These are phyloP conservation scores for Drosophila paranaensis DNA, from an alignment of 2,888 invertebrate species.

Conservation along the genomic window DNA sequence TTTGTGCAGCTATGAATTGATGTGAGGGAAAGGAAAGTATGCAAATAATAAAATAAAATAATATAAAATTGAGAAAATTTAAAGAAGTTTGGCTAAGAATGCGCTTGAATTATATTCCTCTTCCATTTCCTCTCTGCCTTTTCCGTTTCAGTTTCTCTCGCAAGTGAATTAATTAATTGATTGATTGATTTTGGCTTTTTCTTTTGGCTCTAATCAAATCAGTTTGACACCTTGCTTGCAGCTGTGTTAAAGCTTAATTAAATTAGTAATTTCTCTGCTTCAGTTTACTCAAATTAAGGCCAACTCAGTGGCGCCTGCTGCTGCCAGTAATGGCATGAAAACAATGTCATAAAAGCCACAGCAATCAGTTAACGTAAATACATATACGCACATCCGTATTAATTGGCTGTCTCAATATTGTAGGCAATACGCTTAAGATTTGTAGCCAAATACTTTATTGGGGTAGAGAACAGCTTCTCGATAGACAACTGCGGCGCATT, in stretches of 20 bases:
- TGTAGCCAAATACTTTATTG: conserved; percentile 49
- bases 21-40: neutral
- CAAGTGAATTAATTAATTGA: neutral
- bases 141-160: neutral
- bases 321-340: conserved; percentile 10
- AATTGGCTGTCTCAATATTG: conserved; percentile 56
- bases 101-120: neutral
- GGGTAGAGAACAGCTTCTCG: conserved; percentile 30
- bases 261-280: neutral
- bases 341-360: conserved; percentile 37
- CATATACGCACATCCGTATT: conserved; percentile 35
- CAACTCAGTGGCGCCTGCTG: conserved; percentile 22
- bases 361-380: conserved; percentile 20
- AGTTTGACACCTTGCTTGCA: neutral
- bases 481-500: conserved; percentile 44
- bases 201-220: neutral
- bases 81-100: neutral
- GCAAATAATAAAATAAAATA: neutral
- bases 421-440: conserved; percentile 17
- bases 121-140: neutral
- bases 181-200: neutral
- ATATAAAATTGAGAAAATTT: neutral
- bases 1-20: neutral
- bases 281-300: neutral
- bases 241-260: neutral